phyloP scores from a whole-genome alignment of 2,888 invertebrate genomes.

The Acrobasis repandana region DNA sequence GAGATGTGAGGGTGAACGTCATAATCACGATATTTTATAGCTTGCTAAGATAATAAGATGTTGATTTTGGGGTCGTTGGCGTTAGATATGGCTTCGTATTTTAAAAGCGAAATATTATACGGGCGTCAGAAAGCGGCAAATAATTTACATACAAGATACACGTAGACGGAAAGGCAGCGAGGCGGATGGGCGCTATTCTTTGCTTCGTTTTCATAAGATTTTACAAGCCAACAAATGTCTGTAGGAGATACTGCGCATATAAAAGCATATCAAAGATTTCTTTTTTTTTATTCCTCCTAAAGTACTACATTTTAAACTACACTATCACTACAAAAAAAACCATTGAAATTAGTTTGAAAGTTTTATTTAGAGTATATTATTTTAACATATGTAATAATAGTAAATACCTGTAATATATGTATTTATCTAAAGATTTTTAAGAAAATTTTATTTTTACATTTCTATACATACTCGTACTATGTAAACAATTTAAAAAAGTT shows the following conservation, averaged over 20 bases:
- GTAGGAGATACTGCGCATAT: constrained; percentile 16
- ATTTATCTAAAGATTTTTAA: too few species aligned
- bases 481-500: too few species aligned
- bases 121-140: constrained; percentile 20
- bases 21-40: constrained; percentile 12
- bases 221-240: constrained; percentile 24
- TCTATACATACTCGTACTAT: too few species aligned
- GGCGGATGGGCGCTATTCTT: constrained; percentile 23
- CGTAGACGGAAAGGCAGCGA: constrained; percentile 17
- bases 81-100: constrained; percentile 17
- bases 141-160: constrained; percentile 23
- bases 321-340: too few species aligned
- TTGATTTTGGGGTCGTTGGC: constrained; percentile 17
- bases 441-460: too few species aligned
- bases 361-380: too few species aligned
- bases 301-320: too few species aligned
- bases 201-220: constrained; percentile 27
- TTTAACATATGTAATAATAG: too few species aligned
- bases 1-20: constrained; percentile 2
- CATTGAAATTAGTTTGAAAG: too few species aligned
- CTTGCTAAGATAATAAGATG: constrained; percentile 14
- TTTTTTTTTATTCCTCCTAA: neutral
- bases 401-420: too few species aligned
- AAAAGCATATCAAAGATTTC: neutral
- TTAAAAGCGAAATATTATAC: constrained; percentile 21